These are phyloP conservation scores for Chamaea fasciata DNA, from an alignment of 2,113 vertebrate genomes.

Conservation along the genomic window DNA sequence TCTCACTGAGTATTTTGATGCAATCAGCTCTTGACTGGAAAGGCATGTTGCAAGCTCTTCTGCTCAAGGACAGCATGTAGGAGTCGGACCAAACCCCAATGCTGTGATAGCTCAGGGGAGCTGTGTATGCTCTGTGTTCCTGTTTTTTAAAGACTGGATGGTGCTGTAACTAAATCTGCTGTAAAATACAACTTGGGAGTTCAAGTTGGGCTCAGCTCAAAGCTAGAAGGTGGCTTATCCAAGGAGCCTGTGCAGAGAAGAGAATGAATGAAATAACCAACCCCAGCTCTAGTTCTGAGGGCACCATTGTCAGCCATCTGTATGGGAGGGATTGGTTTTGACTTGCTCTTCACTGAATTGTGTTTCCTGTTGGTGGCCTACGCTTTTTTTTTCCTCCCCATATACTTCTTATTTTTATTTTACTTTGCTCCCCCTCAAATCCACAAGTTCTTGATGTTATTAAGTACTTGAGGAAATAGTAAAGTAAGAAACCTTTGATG, in stretches of 20 bases:
- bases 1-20: background rate
- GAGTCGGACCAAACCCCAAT: background rate
- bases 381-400: fast-evolving
- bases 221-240: background rate
- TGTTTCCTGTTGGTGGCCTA: background rate
- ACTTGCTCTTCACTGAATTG: background rate
- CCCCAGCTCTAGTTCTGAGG: background rate
- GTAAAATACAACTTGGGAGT: background rate
- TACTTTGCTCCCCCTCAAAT: background rate
- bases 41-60: background rate
- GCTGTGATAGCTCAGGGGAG: background rate
- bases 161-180: background rate
- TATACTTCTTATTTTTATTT: background rate
- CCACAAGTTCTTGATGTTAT: background rate
- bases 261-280: background rate
- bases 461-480: background rate
- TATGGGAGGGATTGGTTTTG: background rate
- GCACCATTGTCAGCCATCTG: background rate
- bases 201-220: background rate
- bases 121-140: background rate
- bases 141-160: background rate
- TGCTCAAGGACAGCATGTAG: background rate
- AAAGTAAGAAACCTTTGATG: background rate
- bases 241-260: background rate
- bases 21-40: background rate